Conservation (phyloP, 2,888 invertebrate genomes). For the Cantharis flavilabris region DNA sequence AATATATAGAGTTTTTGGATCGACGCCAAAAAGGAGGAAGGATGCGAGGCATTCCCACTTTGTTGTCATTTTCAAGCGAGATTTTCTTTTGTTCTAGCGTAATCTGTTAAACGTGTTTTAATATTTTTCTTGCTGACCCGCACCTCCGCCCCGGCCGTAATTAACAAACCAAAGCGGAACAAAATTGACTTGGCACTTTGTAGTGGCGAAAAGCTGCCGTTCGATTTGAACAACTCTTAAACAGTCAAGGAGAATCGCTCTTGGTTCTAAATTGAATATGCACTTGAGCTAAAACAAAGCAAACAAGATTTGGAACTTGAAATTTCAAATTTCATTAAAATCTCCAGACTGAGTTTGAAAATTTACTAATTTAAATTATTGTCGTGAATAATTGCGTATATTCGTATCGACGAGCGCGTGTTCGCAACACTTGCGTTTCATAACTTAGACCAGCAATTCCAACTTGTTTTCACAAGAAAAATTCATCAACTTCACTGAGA, state of each 20-base stretch:
- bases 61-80: neutral
- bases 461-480: neutral
- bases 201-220: neutral
- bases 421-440: neutral
- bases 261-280: neutral
- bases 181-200: neutral
- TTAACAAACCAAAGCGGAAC: neutral
- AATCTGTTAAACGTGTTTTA: neutral
- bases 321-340: neutral
- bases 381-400: neutral
- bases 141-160: neutral
- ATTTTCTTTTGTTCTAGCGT: neutral
- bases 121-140: neutral
- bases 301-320: neutral
- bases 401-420: neutral
- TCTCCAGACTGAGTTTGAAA: neutral
- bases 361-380: neutral
- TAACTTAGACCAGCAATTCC: neutral
- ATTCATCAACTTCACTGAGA: neutral
- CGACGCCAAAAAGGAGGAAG: neutral
- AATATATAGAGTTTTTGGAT: neutral
- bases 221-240: neutral
- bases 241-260: neutral
- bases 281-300: constrained; percentile 1
- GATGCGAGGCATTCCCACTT: neutral